These are phyloP conservation scores for Hymenochirus boettgeri DNA, from an alignment of 2,113 vertebrate species.

Conservation along the genomic window DNA sequence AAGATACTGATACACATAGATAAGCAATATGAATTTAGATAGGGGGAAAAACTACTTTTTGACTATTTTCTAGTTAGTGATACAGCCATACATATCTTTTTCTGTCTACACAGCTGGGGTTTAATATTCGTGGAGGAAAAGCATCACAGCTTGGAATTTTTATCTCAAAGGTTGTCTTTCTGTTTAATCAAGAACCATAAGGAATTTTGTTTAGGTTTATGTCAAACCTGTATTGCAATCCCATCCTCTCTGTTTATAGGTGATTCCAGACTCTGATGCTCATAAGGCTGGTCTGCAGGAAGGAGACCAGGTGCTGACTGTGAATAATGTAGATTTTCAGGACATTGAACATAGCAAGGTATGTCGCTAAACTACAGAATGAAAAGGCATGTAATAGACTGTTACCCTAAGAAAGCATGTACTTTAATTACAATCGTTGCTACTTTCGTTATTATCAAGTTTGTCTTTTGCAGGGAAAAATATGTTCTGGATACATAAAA, in stretches of 20 bases:
- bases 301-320: slow-evolving; percentile 93
- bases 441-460: too few relatives aligned
- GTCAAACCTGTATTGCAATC: not conserved
- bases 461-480: too few relatives aligned
- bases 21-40: too few relatives aligned
- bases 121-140: slow-evolving; percentile 96
- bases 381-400: too few relatives aligned
- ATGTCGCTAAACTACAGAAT: slow-evolving; percentile 22
- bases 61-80: too few relatives aligned
- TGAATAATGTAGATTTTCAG: slow-evolving; percentile 97
- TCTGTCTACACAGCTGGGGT: slow-evolving; percentile 75
- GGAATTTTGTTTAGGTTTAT: not conserved
- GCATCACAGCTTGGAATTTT: slow-evolving; percentile 96
- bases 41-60: too few relatives aligned
- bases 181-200: not conserved
- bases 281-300: slow-evolving; percentile 93
- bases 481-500: not conserved
- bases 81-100: too few relatives aligned
- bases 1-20: slow-evolving; percentile 20
- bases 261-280: slow-evolving; percentile 92
- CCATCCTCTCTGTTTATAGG: slow-evolving; percentile 58
- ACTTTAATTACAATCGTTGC: too few relatives aligned
- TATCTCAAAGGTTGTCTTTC: slow-evolving; percentile 85
- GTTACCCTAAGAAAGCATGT: too few relatives aligned
- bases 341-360: slow-evolving; percentile 96